Evolutionary conservation across 2,797 vertebrate species (phyloP), one percentile per base, ranked within the genome.

Genomic region (Tauraco hartlaubi): DNA sequence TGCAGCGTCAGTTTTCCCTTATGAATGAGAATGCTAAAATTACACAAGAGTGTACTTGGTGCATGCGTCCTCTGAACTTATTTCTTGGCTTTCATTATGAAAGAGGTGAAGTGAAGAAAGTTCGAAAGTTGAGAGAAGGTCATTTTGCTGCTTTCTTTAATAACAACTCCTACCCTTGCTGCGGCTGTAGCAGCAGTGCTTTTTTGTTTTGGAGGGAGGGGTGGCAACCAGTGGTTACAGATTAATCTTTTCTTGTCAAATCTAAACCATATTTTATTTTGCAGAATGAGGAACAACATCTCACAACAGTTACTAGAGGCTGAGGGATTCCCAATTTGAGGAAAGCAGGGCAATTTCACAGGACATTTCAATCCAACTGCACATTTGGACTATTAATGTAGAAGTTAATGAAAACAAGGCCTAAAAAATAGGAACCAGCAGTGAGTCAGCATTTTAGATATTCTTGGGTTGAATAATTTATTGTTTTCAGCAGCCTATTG

Each of bases 201-300:
- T 87, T 76, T 76, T 85, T 54, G 64, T 66, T 74, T 39, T 21
- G 55, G 58, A 55, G 39, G 31, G 79, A 88, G 68, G 51, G 22
- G 69, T 33, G 66, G 86, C 79, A 88, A 81, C 41, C 41, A 69
- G 61, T 77, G 37, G 73, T 79, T 96, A 73, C 37, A 82, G 88
- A 92, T 94, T 94, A 95, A 97, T 97, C 75, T 95, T 89, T 88
- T 79, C 92, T 95, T 97, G 96, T 98, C 97, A 97, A 86, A 96
- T 52, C 13, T 28, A 48, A 82, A 91, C 58, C 74, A 49, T 94
- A 94, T 98, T 98, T 98, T 96, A 97, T 96, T 94, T 95, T 67
- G 73, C 66, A 91, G 92, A 95, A 96, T 46, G 58, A 96, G 75
- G 89, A 95, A 88, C 73, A 97, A 58, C 94, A 85, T 86, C 58